Percentiles rank a stretch among this genome's conserved stretches.
Evolutionary conservation across 2,797 vertebrate genomes (phyloP).

Genomic region (Micromesistius poutassou): DNA sequence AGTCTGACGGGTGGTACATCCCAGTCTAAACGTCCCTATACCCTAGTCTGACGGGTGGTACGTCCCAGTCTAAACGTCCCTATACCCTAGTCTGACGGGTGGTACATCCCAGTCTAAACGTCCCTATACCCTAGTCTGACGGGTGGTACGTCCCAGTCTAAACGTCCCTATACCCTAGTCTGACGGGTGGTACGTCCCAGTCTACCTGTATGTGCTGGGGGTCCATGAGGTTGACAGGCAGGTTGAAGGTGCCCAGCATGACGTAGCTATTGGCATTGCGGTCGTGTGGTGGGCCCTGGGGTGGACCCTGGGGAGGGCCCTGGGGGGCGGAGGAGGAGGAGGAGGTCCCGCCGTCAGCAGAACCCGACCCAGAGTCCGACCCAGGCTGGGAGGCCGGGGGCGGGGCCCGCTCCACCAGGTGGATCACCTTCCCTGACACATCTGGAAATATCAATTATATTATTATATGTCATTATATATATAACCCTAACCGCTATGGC

Average conservation of each 20-base stretch:
- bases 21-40: background rate
- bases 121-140: background rate
- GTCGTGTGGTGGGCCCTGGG: conserved; percentile 71
- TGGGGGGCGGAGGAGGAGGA: conserved; percentile 70
- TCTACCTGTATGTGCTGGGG: conserved; percentile 79
- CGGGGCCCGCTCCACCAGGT: conserved; percentile 88
- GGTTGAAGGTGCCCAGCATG: conserved; percentile 92
- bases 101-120: background rate
- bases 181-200: background rate
- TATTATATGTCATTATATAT: too few relatives aligned
- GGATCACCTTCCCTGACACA: conserved; percentile 91
- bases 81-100: too few relatives aligned
- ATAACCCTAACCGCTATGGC: too few relatives aligned
- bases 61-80: background rate
- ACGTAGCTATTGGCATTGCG: conserved; percentile 93
- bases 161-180: background rate
- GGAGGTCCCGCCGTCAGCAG: conserved; percentile 67
- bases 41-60: background rate
- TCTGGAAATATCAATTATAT: conserved; percentile 64
- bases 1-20: background rate
- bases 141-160: background rate
- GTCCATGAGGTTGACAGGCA: conserved; percentile 85
- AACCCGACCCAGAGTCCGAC: conserved; percentile 76
- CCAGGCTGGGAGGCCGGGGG: conserved; percentile 82
- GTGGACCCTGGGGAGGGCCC: conserved; percentile 68